Evolutionary conservation across 2,113 vertebrate species (phyloP).

Genomic region (Myxocyprinus asiaticus): DNA sequence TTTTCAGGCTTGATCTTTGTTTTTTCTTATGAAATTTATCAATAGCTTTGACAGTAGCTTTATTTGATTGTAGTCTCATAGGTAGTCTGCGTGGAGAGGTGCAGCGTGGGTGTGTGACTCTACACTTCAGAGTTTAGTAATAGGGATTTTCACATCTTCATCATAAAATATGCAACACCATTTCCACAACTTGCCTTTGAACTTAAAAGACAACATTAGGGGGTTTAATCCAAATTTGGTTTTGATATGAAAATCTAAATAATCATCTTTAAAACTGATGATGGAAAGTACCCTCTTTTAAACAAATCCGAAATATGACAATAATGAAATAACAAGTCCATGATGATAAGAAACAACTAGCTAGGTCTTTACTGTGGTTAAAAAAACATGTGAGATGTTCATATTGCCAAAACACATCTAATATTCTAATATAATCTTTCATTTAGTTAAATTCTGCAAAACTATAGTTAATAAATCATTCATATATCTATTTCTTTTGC

Average conservation of each 20-base stretch:
- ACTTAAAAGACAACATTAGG: neutral
- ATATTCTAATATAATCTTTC: neutral
- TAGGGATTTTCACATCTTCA: constrained; percentile 47
- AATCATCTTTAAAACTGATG: no score
- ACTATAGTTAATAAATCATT: neutral
- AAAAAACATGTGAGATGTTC: no score
- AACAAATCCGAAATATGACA: no score
- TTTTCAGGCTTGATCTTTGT: neutral
- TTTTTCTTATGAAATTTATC: neutral
- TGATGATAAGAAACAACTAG: no score
- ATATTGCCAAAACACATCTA: no score
- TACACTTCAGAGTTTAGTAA: constrained; percentile 32
- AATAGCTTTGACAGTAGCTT: neutral
- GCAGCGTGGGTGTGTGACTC: constrained; percentile 45
- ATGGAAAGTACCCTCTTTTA: no score
- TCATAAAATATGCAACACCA: constrained; percentile 41
- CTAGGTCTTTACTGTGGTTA: no score
- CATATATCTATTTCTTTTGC: neutral
- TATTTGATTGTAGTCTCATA: neutral
- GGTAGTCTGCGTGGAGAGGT: constrained; percentile 1
- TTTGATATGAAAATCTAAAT: neutral
- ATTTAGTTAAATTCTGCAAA: neutral
- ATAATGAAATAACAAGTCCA: no score
- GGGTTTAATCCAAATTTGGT: neutral
- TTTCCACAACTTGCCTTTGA: constrained; percentile 8